Evolutionary conservation across 2,888 invertebrate genomes (phyloP).

Genomic region (Harpagoxenus sublaevis): DNA sequence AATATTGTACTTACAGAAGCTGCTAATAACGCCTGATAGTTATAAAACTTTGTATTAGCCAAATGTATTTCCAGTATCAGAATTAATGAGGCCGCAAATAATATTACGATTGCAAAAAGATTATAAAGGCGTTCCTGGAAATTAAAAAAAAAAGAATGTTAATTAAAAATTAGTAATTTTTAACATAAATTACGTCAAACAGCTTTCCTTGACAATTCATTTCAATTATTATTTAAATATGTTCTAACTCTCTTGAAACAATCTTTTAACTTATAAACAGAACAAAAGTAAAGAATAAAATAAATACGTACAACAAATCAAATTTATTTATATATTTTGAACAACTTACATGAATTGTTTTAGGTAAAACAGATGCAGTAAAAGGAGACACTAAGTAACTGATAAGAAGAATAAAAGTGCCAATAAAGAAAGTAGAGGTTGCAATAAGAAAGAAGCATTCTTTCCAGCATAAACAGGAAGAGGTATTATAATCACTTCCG

Average conservation of each 20-base stretch:
- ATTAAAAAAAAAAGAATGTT: slow-evolving; percentile 9
- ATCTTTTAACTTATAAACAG: neutral
- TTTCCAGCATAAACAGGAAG: slow-evolving; percentile 83
- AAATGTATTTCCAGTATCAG: slow-evolving; percentile 81
- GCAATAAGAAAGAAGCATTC: slow-evolving; percentile 92
- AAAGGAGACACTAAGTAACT: slow-evolving; percentile 93
- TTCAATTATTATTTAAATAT: neutral
- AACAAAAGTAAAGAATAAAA: neutral
- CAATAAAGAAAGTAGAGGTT: slow-evolving; percentile 92
- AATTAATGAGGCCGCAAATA: slow-evolving; percentile 91
- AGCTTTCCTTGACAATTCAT: neutral
- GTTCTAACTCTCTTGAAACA: neutral
- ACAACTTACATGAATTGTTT: slow-evolving; percentile 92
- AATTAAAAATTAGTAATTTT: neutral
- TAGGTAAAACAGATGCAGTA: slow-evolving; percentile 93
- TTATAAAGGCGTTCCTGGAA: slow-evolving; percentile 95
- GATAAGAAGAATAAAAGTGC: slow-evolving; percentile 91
- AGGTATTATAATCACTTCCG: slow-evolving; percentile 85
- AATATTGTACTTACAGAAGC: slow-evolving; percentile 88
- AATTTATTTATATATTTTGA: neutral
- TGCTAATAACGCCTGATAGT: slow-evolving; percentile 90
- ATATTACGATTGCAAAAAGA: slow-evolving; percentile 90
- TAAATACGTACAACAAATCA: neutral
- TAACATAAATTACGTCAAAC: neutral
- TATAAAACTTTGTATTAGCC: slow-evolving; percentile 75